Conservation (phyloP, 2,113 vertebrate species). For the Corythornis madagascariensis region DNA sequence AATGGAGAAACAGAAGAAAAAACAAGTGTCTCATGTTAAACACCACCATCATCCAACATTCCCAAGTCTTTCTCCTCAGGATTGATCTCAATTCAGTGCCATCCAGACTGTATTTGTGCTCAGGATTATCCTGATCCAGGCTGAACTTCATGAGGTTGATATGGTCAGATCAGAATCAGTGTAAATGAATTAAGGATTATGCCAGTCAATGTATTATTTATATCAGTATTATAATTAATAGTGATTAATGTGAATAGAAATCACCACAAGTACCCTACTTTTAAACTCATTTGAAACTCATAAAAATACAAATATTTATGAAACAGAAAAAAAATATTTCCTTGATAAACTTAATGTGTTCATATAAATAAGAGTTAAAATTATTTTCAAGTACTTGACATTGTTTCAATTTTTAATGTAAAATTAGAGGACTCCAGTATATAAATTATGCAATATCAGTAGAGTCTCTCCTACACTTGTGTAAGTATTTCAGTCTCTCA, state of each 20-base stretch:
- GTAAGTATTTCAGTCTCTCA: background rate
- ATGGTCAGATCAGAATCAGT: background rate
- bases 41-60: too few relatives aligned
- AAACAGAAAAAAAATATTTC: background rate
- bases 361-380: background rate
- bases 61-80: too few relatives aligned
- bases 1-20: background rate
- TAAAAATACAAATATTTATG: background rate
- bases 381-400: background rate
- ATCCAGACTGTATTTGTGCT: too few relatives aligned
- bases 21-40: background rate
- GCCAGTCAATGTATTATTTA: background rate
- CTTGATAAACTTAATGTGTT: background rate
- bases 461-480: background rate
- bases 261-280: background rate
- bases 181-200: background rate
- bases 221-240: background rate
- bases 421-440: background rate
- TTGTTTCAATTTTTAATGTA: background rate
- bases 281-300: background rate
- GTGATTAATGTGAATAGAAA: background rate
- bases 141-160: too few relatives aligned
- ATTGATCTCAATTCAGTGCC: too few relatives aligned
- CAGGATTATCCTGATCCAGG: too few relatives aligned
- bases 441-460: background rate